These are phyloP conservation scores for Camponotus pennsylvanicus DNA, from an alignment of 1,140 invertebrate species.

Conservation along the genomic window DNA sequence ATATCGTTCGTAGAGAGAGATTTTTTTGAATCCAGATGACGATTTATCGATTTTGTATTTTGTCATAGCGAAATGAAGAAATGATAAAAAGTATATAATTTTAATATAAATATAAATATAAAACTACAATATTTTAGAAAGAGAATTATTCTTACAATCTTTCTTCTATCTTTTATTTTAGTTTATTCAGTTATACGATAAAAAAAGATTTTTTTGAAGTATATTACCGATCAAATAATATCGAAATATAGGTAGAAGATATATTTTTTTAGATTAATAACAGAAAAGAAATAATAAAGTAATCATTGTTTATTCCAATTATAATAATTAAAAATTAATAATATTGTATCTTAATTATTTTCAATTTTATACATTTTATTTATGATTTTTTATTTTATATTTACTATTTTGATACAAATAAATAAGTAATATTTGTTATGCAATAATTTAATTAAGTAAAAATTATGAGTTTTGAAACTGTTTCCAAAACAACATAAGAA, in stretches of 20 bases:
- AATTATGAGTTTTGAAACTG: background rate
- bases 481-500: background rate
- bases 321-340: background rate
- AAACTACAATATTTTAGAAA: background rate
- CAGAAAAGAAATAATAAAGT: too few relatives aligned
- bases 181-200: too few relatives aligned
- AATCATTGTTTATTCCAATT: too few relatives aligned
- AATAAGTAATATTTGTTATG: too few relatives aligned
- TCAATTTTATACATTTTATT: background rate
- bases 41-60: constrained; percentile 7
- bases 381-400: background rate
- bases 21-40: constrained; percentile 55
- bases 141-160: background rate
- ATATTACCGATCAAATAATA: too few relatives aligned
- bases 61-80: background rate
- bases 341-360: background rate
- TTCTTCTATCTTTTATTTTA: too few relatives aligned
- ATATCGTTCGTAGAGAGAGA: constrained; percentile 36
- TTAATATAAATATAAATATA: background rate
- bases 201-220: too few relatives aligned
- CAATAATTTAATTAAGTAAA: background rate
- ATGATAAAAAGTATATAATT: background rate
- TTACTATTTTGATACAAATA: too few relatives aligned
- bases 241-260: too few relatives aligned
- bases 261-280: too few relatives aligned